Evolutionary conservation across 2,888 invertebrate genomes (phyloP), one percentile per base, ranked within the genome.

Genomic region (Metallyticus violacea): DNA sequence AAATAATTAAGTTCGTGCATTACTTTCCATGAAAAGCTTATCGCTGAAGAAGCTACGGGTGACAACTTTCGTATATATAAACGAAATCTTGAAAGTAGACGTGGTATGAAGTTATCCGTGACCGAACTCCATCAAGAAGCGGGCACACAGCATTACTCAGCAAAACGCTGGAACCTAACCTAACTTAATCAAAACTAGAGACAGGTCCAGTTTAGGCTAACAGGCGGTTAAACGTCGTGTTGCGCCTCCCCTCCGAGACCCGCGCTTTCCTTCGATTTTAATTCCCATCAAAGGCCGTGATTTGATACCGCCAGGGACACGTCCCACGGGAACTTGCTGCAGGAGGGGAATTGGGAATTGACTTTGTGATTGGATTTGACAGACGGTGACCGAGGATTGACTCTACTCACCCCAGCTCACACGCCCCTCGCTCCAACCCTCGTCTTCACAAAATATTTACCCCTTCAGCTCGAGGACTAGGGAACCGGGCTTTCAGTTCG

Each of bases 311-410:
- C 80, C 80, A 79, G 85, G 85, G 85, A 85, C 85, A 40, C 27
- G 85, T 85, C 79, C 85, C 85, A 26, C 26, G 82, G 25, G 86
- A 29, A 27, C 9, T 25, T 25, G 86, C 62, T 77, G 82, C 28
- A 77, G 82, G 87, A 77, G 83, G 83, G 83, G 83, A 83, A 83
- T 83, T 83, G 83, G 85, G 88, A 87, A 87, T 88, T 88, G 88
- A 88, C 88, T 88, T 87, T 85, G 88, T 87, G 88, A 88, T 88
- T 88, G 88, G 88, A 88, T 88, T 88, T 88, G 88, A 88, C 88
- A 88, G 88, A 87, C 87, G 87, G 88, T 87, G 88, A 81, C 88
- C 87, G 88, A 88, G 88, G 85, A 86, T 87, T 87, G 88, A 88
- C 87, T 87, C 86, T 80, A 83, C 85, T 76, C 76, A 77, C 85